Evolutionary conservation across 2,888 invertebrate genomes (phyloP), one percentile per base, ranked within the genome.

Genomic region (Drosophila mettleri): DNA sequence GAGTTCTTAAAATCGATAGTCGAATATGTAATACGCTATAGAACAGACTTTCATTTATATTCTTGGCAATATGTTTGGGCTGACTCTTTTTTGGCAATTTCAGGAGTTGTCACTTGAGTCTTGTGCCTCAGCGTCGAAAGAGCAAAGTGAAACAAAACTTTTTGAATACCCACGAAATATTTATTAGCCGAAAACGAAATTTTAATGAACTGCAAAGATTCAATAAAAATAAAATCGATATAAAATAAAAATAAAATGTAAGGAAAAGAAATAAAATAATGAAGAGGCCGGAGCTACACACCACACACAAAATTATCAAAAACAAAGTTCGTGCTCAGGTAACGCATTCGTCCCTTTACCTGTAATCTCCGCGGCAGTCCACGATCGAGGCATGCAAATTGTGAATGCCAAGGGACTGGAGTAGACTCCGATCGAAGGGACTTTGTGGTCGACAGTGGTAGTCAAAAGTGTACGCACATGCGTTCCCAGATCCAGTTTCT

Each of bases 141-240:
- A 8, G 52, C 36, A 43, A 16, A 39, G 29, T 9, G 18, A 20
- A 38, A 38, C 36, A 53, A 46, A 75, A 69, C 61, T 62, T 63
- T 76, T 62, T 69, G 66, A 63, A 55, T 58, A 38, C 46, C 60
- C 66, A 57, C 45, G 33, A 65, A 63, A 88, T 91, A 91, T 91
- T 91, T 91, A 91, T 91, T 90, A 89, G 90, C 84, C 87, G 77
- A 88, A 88, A 89, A 80, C 80, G 81, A 90, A 90, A 91, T 91
- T 91, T 91, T 91, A 91, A 91, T 91, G 91, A 91, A 91, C 90
- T 77, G 62, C 66, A 71, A 76, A 78, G 69, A 67, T 71, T 76
- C 70, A 77, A 82, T 70, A 67, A 74, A 80, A 83, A 69, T 60
- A 87, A 87, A 88, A 85, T 78, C 71, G 70, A 73, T 77, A 73